phyloP scores from a whole-genome alignment of 2,797 vertebrate genomes.

The Parauchenoglanis punctatus region DNA sequence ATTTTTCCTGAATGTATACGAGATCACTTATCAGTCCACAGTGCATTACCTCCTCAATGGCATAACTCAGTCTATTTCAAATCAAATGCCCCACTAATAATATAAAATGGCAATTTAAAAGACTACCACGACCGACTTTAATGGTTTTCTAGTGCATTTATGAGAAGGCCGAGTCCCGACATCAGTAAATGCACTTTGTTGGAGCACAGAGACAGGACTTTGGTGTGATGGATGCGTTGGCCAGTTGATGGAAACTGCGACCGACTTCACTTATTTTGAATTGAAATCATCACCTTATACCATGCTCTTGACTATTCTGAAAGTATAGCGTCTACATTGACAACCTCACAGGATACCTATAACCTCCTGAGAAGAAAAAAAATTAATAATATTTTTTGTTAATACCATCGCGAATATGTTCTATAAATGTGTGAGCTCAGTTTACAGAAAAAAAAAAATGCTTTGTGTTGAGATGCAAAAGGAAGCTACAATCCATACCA shows the following conservation, averaged over 20 bases:
- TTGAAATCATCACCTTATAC: constrained; percentile 2
- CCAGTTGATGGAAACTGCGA: constrained; percentile 13
- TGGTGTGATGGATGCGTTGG: neutral
- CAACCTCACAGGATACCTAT: too few species aligned
- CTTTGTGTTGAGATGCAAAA: neutral
- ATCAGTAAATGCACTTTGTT: neutral
- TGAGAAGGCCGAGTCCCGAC: neutral
- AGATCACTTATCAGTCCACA: neutral
- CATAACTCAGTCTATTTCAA: neutral
- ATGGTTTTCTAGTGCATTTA: constrained; percentile 8
- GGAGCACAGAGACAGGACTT: neutral
- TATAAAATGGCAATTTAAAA: neutral
- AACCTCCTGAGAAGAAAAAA: neutral
- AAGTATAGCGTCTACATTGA: neutral
- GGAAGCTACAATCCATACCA: neutral
- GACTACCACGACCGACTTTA: neutral
- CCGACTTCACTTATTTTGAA: neutral
- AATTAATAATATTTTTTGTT: neutral
- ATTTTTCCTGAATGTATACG: neutral
- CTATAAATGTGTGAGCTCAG: too few species aligned
- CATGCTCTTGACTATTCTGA: neutral
- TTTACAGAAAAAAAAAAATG: neutral
- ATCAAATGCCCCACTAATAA: neutral
- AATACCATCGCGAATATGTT: neutral
- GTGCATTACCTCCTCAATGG: neutral